Evolutionary conservation across 2,113 vertebrate genomes (phyloP), one percentile per base, ranked within the genome.

Genomic region (Prunella himalayana): DNA sequence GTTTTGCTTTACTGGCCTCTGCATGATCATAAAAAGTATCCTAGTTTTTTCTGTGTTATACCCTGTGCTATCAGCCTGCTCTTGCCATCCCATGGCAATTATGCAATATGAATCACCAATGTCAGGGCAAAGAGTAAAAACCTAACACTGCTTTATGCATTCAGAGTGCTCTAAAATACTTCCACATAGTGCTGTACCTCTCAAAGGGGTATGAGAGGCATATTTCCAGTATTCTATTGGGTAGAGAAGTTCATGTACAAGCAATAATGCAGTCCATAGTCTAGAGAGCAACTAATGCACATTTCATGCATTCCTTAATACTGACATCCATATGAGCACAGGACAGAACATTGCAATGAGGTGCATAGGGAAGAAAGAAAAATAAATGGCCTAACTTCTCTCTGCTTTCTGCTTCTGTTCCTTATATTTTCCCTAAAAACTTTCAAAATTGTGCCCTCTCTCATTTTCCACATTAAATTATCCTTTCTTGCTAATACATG

Each of bases 261-360:
- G 66, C 37, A 92, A 39, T 56, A 86, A 37, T 71, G 28, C 71
- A 92, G 83, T 37, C 68, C 78, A 37, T 76, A 94, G 77, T 87
- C 92, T 81, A 82, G 61, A 94, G 65, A 76, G 73, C 73, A 82
- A 85, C 70, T 68, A 69, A 80, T 70, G 19, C 82, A 76, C 61
- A 60, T 92, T 93, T 95, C 68, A 57, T 65, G 13, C 66, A 61
- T 88, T 91, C 93, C 76, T 95, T 90, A 85, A 86, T 95, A 76
- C n/a, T 91, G 80, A 50, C 68, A 88, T 90, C 72, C 37, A 7
- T 69, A 33, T 28, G 39, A 81, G 50, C 35, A 39, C 39, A 76
- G 90, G 64, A 79, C 60, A 86, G 76, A 93, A 81, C 75, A 64
- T 63, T 50, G 63, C 88, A 80, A 56, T 79, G 65, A 96, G 59